These are phyloP conservation scores for Dermolepida albohirtum DNA, from an alignment of 2,888 invertebrate species.

Conservation along the genomic window DNA sequence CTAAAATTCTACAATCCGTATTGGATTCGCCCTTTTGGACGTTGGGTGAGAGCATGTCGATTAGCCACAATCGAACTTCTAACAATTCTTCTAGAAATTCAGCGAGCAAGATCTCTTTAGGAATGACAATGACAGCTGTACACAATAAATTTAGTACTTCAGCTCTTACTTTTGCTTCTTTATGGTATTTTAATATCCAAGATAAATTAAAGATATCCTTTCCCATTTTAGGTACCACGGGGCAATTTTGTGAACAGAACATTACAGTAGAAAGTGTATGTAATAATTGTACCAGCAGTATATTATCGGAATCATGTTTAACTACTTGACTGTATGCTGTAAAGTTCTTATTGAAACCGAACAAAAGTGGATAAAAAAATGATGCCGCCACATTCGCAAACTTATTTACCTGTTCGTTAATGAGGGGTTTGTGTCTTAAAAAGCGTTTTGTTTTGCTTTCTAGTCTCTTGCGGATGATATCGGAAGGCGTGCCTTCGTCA, in stretches of 20 bases:
- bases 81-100: conserved; percentile 74
- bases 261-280: conserved; percentile 77
- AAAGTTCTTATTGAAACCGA: conserved; percentile 74
- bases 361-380: conserved; percentile 86
- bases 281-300: conserved; percentile 76
- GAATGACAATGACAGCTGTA: conserved; percentile 73
- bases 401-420: conserved; percentile 68
- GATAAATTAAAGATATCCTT: conserved; percentile 77
- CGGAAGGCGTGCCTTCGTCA: conserved; percentile 64
- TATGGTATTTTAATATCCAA: conserved; percentile 74
- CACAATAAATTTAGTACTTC: conserved; percentile 77
- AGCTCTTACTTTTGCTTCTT: conserved; percentile 74
- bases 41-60: conserved; percentile 69
- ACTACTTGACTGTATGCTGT: conserved; percentile 56
- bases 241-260: conserved; percentile 76
- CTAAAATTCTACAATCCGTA: conserved; percentile 73
- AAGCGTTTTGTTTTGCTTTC: conserved; percentile 79
- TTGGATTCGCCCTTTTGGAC: conserved; percentile 74
- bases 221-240: conserved; percentile 73
- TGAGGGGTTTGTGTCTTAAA: conserved; percentile 56
- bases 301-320: conserved; percentile 74
- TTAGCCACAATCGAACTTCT: conserved; percentile 77
- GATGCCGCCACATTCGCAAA: conserved; percentile 81
- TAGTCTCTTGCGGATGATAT: conserved; percentile 76
- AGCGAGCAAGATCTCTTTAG: conserved; percentile 68